phyloP scores from a whole-genome alignment of 30 jellyfish, hydroid and myxozoan species.

The Chironex yamaguchii region DNA sequence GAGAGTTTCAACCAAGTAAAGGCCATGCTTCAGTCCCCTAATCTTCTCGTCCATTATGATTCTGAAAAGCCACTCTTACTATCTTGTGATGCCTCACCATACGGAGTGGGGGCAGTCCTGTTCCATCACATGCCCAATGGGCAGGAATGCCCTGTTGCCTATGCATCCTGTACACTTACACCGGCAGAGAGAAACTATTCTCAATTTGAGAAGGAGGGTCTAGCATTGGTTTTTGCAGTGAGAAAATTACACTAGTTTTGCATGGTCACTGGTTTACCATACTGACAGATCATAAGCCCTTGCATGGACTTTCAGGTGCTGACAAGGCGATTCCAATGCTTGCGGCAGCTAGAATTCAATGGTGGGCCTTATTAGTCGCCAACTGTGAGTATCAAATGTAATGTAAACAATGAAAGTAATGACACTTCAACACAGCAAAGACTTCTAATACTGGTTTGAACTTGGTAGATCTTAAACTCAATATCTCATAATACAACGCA shows the following conservation, averaged over 20 bases:
- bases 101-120: slow-evolving; percentile 82
- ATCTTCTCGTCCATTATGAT: slow-evolving; percentile 61
- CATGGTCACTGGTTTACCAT: slow-evolving; percentile 51
- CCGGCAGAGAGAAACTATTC: slow-evolving; percentile 51
- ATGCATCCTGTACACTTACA: slow-evolving; percentile 30
- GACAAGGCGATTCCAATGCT: slow-evolving; percentile 30
- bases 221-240: slow-evolving; percentile 58
- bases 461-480: too few species aligned
- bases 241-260: slow-evolving; percentile 59
- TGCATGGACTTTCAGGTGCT: slow-evolving; percentile 5
- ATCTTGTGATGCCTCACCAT: slow-evolving; percentile 66
- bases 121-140: too few species aligned
- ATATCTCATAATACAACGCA: too few species aligned
- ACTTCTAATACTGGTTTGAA: too few species aligned
- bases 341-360: slow-evolving; percentile 67
- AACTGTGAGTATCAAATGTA: not conserved
- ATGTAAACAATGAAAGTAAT: slow-evolving; percentile 10
- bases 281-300: slow-evolving; percentile 68
- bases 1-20: slow-evolving; percentile 23
- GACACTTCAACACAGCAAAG: too few species aligned
- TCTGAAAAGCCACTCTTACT: slow-evolving; percentile 21
- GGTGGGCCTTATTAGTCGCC: slow-evolving; percentile 68
- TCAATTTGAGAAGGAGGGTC: slow-evolving; percentile 62
- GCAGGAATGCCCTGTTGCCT: slow-evolving; percentile 34
- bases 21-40: slow-evolving; percentile 19